Conservation (phyloP, 2,797 vertebrate species). For the Pagetopsis macropterus region DNA sequence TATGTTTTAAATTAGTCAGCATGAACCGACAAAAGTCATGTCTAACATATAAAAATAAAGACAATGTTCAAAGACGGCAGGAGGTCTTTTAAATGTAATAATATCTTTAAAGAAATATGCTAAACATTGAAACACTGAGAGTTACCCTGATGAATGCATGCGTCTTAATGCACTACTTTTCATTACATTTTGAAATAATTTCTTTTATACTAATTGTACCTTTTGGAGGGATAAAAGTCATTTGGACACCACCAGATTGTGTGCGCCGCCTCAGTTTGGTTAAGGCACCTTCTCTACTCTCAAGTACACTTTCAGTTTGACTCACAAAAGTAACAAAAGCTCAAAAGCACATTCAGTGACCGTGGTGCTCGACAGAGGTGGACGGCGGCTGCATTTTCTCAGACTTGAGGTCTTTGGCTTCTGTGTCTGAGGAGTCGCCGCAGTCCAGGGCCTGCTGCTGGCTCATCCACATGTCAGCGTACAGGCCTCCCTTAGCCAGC, state of each 20-base stretch:
- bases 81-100: not conserved
- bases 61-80: not conserved
- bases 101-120: not conserved
- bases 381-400: conserved; percentile 86
- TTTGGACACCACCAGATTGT: not conserved
- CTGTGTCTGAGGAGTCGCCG: conserved; percentile 79
- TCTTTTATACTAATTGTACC: not conserved
- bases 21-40: not conserved
- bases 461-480: conserved; percentile 92
- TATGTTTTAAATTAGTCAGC: not conserved
- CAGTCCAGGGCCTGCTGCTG: conserved; percentile 86
- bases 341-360: conserved; percentile 49
- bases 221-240: not conserved
- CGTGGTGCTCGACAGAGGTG: conserved; percentile 50
- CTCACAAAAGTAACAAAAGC: conserved; percentile 23
- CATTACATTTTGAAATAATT: not conserved
- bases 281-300: conserved; percentile 29
- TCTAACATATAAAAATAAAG: conserved; percentile 6
- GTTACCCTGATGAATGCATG: not conserved
- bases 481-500: conserved; percentile 88
- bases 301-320: conserved; percentile 14
- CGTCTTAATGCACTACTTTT: not conserved
- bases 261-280: not conserved
- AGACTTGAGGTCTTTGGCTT: conserved; percentile 82
- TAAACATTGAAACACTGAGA: not conserved